Conservation (phyloP, 2,113 vertebrate species). For the Albula goreensis region DNA sequence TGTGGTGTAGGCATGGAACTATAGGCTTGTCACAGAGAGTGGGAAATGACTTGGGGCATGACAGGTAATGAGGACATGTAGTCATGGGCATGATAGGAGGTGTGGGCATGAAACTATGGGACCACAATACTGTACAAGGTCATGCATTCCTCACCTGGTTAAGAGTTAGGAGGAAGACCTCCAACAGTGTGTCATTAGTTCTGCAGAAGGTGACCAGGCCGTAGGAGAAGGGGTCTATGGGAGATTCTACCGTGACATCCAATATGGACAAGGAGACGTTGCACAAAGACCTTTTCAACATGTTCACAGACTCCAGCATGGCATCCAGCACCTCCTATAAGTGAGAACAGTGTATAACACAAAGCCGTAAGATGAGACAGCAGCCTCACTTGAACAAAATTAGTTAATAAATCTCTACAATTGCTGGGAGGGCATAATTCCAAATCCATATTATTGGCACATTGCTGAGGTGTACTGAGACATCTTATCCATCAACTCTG, state of each 20-base stretch:
- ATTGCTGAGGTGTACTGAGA: too few species aligned
- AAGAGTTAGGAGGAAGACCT: slow-evolving; percentile 54
- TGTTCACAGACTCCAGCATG: slow-evolving; percentile 51
- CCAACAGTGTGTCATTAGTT: slow-evolving; percentile 59
- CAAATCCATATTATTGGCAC: too few species aligned
- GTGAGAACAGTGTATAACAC: not conserved
- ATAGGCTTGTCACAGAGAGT: not conserved
- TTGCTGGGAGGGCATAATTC: too few species aligned
- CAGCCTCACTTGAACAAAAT: too few species aligned
- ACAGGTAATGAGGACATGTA: not conserved
- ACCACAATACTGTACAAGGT: too few species aligned
- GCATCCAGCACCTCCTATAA: slow-evolving; percentile 42
- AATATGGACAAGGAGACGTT: slow-evolving; percentile 45
- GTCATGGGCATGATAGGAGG: too few species aligned
- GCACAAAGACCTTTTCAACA: slow-evolving; percentile 62
- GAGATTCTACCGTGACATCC: slow-evolving; percentile 27
- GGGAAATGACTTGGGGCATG: not conserved
- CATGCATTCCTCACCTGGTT: slow-evolving; percentile 54
- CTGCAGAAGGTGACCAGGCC: slow-evolving; percentile 57
- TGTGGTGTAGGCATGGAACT: not conserved
- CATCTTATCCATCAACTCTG: too few species aligned
- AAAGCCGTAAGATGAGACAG: too few species aligned
- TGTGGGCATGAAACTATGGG: too few species aligned
- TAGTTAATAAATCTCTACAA: too few species aligned
- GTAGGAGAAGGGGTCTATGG: slow-evolving; percentile 7